phyloP scores from a whole-genome alignment of 2,797 vertebrate genomes.

The Thaleichthys pacificus region DNA sequence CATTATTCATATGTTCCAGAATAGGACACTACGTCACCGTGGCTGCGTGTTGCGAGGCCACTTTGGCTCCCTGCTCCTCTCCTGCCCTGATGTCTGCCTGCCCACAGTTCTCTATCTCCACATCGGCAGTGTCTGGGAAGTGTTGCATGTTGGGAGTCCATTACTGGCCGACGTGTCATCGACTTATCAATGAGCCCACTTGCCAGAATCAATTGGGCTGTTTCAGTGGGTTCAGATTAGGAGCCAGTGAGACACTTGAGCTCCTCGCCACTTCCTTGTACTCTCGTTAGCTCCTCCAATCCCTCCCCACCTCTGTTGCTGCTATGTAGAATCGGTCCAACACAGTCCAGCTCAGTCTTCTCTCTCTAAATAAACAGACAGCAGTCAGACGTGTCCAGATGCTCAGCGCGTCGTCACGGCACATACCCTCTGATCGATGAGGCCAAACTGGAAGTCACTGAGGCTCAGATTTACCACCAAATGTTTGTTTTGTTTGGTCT shows the following conservation, averaged over 20 bases:
- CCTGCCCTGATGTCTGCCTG: background rate
- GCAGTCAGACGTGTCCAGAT: constrained; percentile 30
- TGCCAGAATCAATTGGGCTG: constrained; percentile 6
- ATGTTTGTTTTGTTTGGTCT: constrained; percentile 8
- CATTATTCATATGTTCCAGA: constrained; percentile 42
- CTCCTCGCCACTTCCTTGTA: background rate
- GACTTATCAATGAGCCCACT: constrained; percentile 45
- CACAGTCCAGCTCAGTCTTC: constrained; percentile 5
- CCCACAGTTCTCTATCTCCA: constrained; percentile 18
- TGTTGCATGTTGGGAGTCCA: constrained; percentile 19
- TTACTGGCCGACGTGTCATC: constrained; percentile 22
- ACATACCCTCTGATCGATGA: background rate
- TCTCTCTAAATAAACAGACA: constrained; percentile 41
- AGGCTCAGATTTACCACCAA: no score
- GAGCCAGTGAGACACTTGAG: constrained; percentile 11
- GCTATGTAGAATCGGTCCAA: background rate
- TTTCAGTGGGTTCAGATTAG: constrained; percentile 28
- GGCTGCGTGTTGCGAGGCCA: background rate
- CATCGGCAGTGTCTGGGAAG: constrained; percentile 54
- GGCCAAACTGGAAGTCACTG: no score
- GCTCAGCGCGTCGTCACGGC: constrained; percentile 55
- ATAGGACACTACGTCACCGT: background rate
- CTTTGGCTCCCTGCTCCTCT: constrained; percentile 23
- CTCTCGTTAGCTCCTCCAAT: constrained; percentile 3
- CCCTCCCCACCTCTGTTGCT: background rate